These are phyloP conservation scores for Melopsittacus undulatus DNA, from an alignment of 2,797 vertebrate species.

Conservation along the genomic window DNA sequence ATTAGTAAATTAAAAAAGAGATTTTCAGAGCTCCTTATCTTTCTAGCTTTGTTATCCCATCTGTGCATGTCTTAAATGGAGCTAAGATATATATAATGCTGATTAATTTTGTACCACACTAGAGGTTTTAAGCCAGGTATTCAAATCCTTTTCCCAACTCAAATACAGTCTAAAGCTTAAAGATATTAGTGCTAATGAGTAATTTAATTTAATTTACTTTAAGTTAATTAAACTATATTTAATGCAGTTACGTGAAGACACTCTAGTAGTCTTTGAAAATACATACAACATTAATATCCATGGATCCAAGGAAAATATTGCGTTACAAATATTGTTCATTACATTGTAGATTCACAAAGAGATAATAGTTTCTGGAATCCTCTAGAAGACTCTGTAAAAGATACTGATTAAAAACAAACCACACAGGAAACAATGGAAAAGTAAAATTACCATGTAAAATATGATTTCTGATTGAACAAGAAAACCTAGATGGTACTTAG, in stretches of 20 bases:
- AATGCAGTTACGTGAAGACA: constrained; percentile 70
- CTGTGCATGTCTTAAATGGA: constrained; percentile 66
- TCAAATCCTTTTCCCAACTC: constrained; percentile 69
- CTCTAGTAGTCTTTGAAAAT: constrained; percentile 66
- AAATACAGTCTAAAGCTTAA: constrained; percentile 71
- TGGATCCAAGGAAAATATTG: constrained; percentile 67
- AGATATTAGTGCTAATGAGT: constrained; percentile 72
- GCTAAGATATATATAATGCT: constrained; percentile 62
- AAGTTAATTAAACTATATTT: constrained; percentile 77
- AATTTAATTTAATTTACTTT: constrained; percentile 75
- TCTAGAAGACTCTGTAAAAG: constrained; percentile 29
- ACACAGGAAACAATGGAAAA: constrained; percentile 28
- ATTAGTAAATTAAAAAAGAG: constrained; percentile 69
- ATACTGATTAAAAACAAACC: constrained; percentile 61
- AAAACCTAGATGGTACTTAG: constrained; percentile 36
- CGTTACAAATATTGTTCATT: constrained; percentile 62
- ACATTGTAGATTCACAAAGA: constrained; percentile 11
- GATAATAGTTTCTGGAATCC: constrained; percentile 40
- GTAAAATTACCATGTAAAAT: constrained; percentile 55
- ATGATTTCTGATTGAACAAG: constrained; percentile 36
- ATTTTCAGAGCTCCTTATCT: constrained; percentile 71
- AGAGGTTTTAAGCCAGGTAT: constrained; percentile 73
- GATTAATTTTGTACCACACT: constrained; percentile 74
- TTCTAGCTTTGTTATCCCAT: constrained; percentile 66
- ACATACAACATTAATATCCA: constrained; percentile 54